Percentiles rank a stretch among this genome's conserved stretches.
Conservation (phyloP, 2,797 vertebrate species). For the Pseudochirops corinnae region DNA sequence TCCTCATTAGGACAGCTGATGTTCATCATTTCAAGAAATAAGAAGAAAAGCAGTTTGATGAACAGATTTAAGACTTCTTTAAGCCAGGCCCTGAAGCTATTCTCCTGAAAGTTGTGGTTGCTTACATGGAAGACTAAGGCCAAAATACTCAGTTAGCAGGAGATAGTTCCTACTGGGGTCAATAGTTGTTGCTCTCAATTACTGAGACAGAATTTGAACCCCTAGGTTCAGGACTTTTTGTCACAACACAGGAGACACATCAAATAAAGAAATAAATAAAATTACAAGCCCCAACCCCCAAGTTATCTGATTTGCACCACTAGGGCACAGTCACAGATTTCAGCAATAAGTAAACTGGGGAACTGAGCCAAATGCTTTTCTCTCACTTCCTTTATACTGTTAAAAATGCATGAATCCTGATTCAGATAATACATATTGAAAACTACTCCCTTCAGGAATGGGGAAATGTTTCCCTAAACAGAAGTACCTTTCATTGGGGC, state of each 20-base stretch:
- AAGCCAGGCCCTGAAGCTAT: neutral
- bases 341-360: neutral
- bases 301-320: neutral
- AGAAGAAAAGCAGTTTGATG: neutral
- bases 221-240: neutral
- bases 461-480: slow-evolving; percentile 71
- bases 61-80: slow-evolving; percentile 20
- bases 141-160: neutral
- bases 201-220: neutral
- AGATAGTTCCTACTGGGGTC: neutral
- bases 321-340: slow-evolving; percentile 25
- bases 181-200: neutral
- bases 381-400: slow-evolving; percentile 34
- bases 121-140: neutral
- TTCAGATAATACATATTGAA: slow-evolving; percentile 78
- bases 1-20: neutral
- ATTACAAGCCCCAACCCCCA: neutral
- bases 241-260: neutral
- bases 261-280: neutral
- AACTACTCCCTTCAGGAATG: slow-evolving; percentile 60
- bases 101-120: neutral
- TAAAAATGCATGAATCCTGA: slow-evolving; percentile 70
- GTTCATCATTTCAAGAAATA: slow-evolving; percentile 17
- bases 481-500: neutral
- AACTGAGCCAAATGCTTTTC: slow-evolving; percentile 45